Evolutionary conservation across 2,797 vertebrate species (phyloP).

Genomic region (Fistularia commersonii): DNA sequence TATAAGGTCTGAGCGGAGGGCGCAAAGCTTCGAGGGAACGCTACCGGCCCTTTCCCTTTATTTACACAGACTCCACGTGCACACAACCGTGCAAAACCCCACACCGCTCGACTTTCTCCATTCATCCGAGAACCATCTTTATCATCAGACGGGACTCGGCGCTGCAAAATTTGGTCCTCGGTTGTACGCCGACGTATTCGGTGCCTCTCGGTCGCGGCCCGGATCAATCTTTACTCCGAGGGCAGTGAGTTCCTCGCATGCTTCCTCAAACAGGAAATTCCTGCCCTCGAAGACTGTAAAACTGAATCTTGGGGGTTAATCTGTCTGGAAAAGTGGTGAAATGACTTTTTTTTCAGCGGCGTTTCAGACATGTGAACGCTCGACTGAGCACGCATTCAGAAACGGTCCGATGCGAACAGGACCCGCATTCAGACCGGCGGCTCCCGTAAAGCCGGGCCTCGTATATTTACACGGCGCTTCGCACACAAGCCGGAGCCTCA

Average conservation of each 20-base stretch:
- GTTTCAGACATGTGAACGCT: conserved; percentile 64
- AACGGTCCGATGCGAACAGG: conserved; percentile 67
- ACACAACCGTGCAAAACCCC: conserved; percentile 54
- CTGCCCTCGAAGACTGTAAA: conserved; percentile 66
- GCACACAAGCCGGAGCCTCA: background rate
- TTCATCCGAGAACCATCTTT: conserved; percentile 32
- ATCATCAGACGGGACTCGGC: conserved; percentile 12
- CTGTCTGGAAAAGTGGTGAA: conserved; percentile 64
- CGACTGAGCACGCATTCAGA: conserved; percentile 72
- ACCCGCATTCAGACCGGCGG: conserved; percentile 64
- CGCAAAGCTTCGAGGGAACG: conserved; percentile 60
- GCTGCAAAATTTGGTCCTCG: background rate
- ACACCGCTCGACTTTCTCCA: conserved; percentile 39
- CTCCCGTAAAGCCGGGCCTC: conserved; percentile 23
- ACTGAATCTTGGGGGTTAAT: conserved; percentile 71
- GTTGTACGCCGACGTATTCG: conserved; percentile 13
- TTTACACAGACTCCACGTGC: conserved; percentile 63
- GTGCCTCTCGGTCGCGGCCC: conserved; percentile 26
- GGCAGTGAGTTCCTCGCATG: conserved; percentile 32
- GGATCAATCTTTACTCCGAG: conserved; percentile 40
- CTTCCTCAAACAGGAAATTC: conserved; percentile 62
- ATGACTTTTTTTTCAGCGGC: conserved; percentile 52
- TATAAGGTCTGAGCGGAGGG: conserved; percentile 70
- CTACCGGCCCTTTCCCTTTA: conserved; percentile 63
- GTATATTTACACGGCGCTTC: conserved; percentile 3